Evolutionary conservation across 2,797 vertebrate species (phyloP).

Genomic region (Onychomys leucogaster): DNA sequence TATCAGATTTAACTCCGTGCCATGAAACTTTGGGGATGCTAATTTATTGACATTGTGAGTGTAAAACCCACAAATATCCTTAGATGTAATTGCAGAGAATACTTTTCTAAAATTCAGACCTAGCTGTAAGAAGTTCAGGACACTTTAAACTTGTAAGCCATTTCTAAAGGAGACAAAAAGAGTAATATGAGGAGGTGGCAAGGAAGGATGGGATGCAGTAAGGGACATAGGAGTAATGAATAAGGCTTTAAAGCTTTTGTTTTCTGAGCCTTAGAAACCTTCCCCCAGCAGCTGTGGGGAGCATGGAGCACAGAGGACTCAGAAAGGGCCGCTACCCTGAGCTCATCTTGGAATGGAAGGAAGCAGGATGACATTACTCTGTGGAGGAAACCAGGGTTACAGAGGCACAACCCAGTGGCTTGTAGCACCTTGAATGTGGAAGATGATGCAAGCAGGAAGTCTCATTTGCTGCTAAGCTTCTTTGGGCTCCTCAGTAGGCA

Average conservation of each 20-base stretch:
- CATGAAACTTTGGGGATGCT: background rate
- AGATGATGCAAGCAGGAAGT: background rate
- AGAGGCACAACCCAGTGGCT: background rate
- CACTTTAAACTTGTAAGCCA: background rate
- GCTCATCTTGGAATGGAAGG: background rate
- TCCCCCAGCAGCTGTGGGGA: background rate
- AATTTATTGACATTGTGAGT: background rate
- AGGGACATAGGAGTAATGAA: background rate
- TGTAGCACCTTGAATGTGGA: background rate
- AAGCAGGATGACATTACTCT: background rate
- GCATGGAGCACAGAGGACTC: background rate
- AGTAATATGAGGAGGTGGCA: background rate
- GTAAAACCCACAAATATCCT: background rate
- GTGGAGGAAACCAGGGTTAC: background rate
- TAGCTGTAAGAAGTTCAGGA: background rate
- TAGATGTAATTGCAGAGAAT: background rate
- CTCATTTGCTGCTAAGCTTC: background rate
- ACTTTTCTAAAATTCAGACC: slow-evolving; percentile 38
- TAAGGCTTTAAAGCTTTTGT: background rate
- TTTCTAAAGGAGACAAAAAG: background rate
- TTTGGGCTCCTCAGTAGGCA: background rate
- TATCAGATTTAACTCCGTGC: background rate
- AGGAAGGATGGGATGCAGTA: background rate
- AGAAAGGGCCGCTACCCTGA: background rate
- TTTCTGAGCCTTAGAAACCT: background rate